phyloP scores from a whole-genome alignment of 30 jellyfish, hydroid and myxozoan species.

The Mastigias papua region DNA sequence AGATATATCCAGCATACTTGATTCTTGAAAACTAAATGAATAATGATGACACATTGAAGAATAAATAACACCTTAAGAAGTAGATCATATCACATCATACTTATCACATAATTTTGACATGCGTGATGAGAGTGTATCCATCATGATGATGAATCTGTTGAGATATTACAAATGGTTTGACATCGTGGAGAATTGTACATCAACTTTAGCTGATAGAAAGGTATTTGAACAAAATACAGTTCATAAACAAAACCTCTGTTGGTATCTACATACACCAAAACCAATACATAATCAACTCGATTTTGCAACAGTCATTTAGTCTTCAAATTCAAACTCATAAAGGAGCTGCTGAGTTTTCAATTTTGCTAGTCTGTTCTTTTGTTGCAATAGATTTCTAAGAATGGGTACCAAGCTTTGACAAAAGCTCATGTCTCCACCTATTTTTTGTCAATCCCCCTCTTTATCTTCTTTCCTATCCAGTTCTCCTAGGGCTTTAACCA shows the following conservation, averaged over 20 bases:
- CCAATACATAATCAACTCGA: not conserved
- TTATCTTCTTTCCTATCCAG: not conserved
- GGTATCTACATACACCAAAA: not conserved
- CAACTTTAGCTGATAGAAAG: not conserved
- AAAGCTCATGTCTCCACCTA: not conserved
- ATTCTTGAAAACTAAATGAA: not conserved
- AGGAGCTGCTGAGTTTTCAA: too few species aligned
- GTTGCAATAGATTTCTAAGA: not conserved
- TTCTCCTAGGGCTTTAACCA: not conserved
- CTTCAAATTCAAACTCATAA: too few species aligned
- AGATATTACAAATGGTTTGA: not conserved
- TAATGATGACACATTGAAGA: not conserved
- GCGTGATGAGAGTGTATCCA: not conserved
- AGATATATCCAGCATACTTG: constrained; percentile 6
- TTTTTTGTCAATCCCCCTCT: too few species aligned
- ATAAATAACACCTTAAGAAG: not conserved
- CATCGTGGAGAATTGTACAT: not conserved
- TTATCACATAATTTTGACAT: not conserved
- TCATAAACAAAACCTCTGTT: not conserved
- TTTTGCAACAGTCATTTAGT: too few species aligned
- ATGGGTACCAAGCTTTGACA: not conserved
- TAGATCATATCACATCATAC: not conserved
- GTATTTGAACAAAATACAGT: not conserved
- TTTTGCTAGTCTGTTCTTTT: not conserved
- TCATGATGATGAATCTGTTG: not conserved